phyloP scores from a whole-genome alignment of 2,113 vertebrate species.

The Mus spicilegus region DNA sequence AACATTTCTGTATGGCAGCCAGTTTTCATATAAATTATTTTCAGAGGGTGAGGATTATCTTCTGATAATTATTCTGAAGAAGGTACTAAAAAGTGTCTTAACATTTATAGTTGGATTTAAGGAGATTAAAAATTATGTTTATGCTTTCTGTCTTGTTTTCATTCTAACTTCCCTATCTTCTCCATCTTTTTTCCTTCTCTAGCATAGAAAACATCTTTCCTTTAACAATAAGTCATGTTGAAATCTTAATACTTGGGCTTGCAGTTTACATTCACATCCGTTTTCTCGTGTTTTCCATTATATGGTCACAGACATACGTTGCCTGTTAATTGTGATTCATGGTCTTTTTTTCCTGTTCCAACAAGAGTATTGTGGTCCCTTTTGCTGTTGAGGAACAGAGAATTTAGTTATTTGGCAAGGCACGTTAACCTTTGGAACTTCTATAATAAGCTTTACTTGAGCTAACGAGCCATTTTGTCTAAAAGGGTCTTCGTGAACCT shows the following conservation, averaged over 20 bases:
- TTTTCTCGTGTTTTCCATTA: slow-evolving; percentile 34
- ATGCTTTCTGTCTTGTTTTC: slow-evolving; percentile 47
- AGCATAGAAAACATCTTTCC: neutral
- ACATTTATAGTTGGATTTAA: slow-evolving; percentile 1
- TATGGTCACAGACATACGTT: neutral
- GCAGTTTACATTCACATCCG: neutral
- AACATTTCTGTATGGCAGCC: neutral
- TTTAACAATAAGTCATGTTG: neutral
- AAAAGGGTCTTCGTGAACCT: neutral
- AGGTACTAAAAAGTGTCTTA: slow-evolving; percentile 29
- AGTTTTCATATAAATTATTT: slow-evolving; percentile 37
- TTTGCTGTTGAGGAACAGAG: neutral
- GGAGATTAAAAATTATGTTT: neutral
- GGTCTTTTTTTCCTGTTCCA: neutral
- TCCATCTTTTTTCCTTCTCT: neutral
- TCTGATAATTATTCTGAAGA: slow-evolving; percentile 30
- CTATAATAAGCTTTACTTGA: slow-evolving; percentile 45
- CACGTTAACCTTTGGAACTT: slow-evolving; percentile 32
- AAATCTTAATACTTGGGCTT: neutral
- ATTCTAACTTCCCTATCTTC: neutral
- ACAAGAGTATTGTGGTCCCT: neutral
- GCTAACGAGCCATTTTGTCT: neutral
- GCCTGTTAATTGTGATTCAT: slow-evolving; percentile 27
- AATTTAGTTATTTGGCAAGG: slow-evolving; percentile 21
- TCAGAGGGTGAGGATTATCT: neutral